Base-by-base conservation (phyloP, 53 echinoderm and acorn worm species). In the Stichopus horrens region DNA sequence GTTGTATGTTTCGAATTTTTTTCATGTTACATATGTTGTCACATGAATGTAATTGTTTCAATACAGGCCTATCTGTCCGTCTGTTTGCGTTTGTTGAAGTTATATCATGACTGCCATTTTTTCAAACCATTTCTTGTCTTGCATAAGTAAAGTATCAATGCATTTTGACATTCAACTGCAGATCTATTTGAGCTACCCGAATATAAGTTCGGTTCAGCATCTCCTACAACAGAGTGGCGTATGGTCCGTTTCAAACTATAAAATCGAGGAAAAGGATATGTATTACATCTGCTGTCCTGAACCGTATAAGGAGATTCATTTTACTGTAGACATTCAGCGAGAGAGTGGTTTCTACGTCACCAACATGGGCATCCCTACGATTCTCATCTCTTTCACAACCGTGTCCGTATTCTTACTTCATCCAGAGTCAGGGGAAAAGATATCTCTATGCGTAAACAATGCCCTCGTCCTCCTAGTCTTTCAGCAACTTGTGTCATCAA, bases 361-460 rank as follows among this genome's bases (percentile, higher is more conserved):
- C 37, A 75, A 21, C 75, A 8, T 75, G 10, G 75, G 75, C 8
- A n/a, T 75, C 8, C 75, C 75, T 8, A 75, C 75, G 8, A 9
- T 59, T 59, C 60, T 59, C 9, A 8, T 59, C 8, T 59, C 60
- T 59, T 59, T 59, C 8, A 59, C 60, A 1, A 59, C 60, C 9
- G 60, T 59, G 4, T 8, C 60, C 8, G 60, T 59, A 59, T 59
- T 59, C 4, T 4, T 59, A 59, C 60, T 59, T 59, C 37, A 75
- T n/a, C 75, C 75, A 21, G 89, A 88, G 76, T 87, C 91, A 8
- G 93, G 93, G 22, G 93, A 93, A 81, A 93, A 93, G 91, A 88
- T 93, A 23, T 88, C 91, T 7, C 85, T 93, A 13, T 85, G 90
- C 52, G 90, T 93, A 55, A 91, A 90, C 74, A 93, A 93, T 57